Percentiles rank a stretch among this genome's conserved stretches.
Evolutionary conservation across 2,113 vertebrate genomes (phyloP).

Genomic region (Passer montanus): DNA sequence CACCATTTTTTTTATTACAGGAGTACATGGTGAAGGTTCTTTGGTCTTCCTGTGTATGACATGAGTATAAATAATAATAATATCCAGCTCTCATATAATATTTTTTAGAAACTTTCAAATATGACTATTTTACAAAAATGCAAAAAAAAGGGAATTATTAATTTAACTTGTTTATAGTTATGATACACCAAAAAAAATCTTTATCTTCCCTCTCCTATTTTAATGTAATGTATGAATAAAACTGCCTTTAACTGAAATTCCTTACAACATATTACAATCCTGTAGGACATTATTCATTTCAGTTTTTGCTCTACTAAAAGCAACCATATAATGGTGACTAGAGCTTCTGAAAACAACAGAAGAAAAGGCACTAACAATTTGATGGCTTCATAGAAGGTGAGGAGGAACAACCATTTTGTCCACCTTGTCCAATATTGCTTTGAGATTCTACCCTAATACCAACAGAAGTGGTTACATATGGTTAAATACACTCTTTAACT

Average conservation of each 20-base stretch:
- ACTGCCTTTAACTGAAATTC: neutral
- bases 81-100: neutral
- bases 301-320: neutral
- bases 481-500: neutral
- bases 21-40: neutral
- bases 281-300: neutral
- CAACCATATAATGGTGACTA: neutral
- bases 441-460: neutral
- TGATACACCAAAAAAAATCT: rapidly evolving
- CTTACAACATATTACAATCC: neutral
- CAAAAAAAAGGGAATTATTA: neutral
- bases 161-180: neutral
- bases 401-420: neutral
- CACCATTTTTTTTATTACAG: neutral
- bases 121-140: neutral
- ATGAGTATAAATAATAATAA: neutral
- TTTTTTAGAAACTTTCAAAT: neutral
- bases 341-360: neutral
- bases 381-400: neutral
- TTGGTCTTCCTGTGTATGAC: neutral
- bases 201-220: neutral
- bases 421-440: neutral
- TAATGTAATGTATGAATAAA: neutral
- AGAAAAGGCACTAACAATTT: neutral
- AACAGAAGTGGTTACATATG: neutral